Evolutionary conservation across 2,888 invertebrate species (phyloP), one percentile per base, ranked within the genome.

Genomic region (Muscina levida): DNA sequence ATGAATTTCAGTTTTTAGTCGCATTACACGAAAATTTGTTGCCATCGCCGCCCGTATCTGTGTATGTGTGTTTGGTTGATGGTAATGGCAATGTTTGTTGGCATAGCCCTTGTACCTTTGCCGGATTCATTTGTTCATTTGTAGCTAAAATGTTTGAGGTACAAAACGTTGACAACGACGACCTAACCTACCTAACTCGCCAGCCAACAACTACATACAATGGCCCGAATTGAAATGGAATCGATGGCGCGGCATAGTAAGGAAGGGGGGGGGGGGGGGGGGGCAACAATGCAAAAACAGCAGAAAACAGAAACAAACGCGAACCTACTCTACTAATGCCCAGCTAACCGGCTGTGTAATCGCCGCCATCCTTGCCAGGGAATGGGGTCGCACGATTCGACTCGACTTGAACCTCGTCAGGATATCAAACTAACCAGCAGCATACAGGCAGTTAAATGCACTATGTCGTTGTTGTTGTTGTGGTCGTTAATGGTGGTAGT

Each of bases 321-420:
- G 68, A 73, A 73, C 65, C 62, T 70, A 65, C 31, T 53, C 42
- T 15, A 56, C 39, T 37, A 48, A 62, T n/a, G 24, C 48, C 44
- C 62, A 53, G 11, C 39, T 70, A 42, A 77, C 66, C 80, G 72
- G 62, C 79, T 42, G 53, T 70, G 44, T 24, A 56, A 56, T 22
- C 24, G 56, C 56, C 65, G 44, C 51, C 74, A 77, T 78, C 67
- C 68, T 72, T 74, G 71, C 62, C 62, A 13, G 62, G 56, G 59
- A 81, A 78, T 81, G 77, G 77, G 79, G 82, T 80, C 79, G 79
- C 82, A 79, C 37, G 48, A 44, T 68, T 67, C 62, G 31, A 31
- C 72, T 3, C 31, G 31, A 31, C 31, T 53, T 42, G 42, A 31
- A 62, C 75, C 70, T 46, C 68, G 22, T 72, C 72, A 81, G 78